Percentiles rank a stretch among this genome's conserved stretches.
Conservation (phyloP, 2,888 invertebrate species). For the Pollenia amentaria region DNA sequence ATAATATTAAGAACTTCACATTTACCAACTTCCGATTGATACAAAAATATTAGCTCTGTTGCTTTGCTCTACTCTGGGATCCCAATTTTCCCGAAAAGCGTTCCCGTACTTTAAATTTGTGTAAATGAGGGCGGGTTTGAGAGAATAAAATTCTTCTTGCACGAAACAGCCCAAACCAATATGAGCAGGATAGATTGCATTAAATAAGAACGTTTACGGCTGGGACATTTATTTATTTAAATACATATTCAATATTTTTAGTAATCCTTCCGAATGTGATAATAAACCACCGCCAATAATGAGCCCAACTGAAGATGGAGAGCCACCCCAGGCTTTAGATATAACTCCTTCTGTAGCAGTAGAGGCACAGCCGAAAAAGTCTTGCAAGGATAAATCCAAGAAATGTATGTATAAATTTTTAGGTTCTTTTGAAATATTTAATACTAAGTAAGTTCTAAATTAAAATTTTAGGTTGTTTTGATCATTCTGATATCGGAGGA, state of each 20-base stretch:
- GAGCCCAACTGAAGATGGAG: slow-evolving; percentile 75
- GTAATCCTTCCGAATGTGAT: slow-evolving; percentile 66
- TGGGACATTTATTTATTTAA: neutral
- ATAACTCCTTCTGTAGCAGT: slow-evolving; percentile 74
- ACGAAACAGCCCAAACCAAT: no score
- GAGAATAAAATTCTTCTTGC: no score
- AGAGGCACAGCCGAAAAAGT: slow-evolving; percentile 78
- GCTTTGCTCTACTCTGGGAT: no score
- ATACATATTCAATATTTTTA: slow-evolving; percentile 30
- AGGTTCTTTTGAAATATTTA: neutral
- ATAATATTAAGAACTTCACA: no score
- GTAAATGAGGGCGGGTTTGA: no score
- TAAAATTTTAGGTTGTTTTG: slow-evolving; percentile 79
- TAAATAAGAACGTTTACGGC: no score
- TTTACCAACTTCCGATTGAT: no score
- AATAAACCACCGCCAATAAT: slow-evolving; percentile 69
- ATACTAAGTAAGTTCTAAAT: neutral
- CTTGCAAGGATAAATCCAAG: slow-evolving; percentile 82
- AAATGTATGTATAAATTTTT: slow-evolving; percentile 79
- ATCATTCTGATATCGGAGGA: slow-evolving; percentile 82
- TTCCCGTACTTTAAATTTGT: no score
- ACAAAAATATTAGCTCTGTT: no score
- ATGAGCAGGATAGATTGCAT: no score
- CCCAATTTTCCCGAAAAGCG: no score
- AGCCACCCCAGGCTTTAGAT: slow-evolving; percentile 64